phyloP scores from a whole-genome alignment of 2,888 invertebrate genomes.

The Pandemis corylana region DNA sequence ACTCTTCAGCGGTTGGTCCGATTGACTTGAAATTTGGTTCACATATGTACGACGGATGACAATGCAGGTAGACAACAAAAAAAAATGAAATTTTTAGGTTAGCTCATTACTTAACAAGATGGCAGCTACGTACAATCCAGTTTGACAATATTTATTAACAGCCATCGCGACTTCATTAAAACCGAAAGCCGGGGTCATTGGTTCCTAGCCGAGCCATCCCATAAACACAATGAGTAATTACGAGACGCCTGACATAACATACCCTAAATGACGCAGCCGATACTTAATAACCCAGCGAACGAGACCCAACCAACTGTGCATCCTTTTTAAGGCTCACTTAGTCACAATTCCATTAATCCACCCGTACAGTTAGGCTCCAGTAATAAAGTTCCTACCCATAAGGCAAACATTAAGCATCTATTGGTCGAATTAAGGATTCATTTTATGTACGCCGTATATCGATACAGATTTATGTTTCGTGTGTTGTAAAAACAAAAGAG shows the following conservation, averaged over 20 bases:
- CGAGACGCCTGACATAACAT: neutral
- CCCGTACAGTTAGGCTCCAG: conserved; percentile 18
- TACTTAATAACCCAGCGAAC: conserved; percentile 32
- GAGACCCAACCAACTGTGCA: conserved; percentile 35
- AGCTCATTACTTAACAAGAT: neutral
- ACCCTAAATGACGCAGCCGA: conserved; percentile 25
- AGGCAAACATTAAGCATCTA: conserved; percentile 18
- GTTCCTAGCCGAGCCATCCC: conserved; percentile 8
- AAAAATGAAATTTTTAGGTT: too few relatives aligned
- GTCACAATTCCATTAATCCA: conserved; percentile 42
- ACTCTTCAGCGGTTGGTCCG: too few relatives aligned
- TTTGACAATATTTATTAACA: neutral
- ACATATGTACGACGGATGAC: too few relatives aligned
- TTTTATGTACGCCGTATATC: neutral
- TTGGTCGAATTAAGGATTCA: neutral
- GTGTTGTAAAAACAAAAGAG: neutral
- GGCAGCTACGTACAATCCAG: neutral
- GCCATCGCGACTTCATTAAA: neutral
- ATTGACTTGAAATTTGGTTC: too few relatives aligned
- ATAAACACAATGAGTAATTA: conserved; percentile 34
- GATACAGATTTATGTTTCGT: neutral
- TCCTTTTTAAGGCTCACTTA: conserved; percentile 42
- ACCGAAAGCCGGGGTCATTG: neutral
- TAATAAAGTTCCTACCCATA: conserved; percentile 39
- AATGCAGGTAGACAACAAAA: too few relatives aligned